Evolutionary conservation across 2,113 vertebrate genomes (phyloP), one percentile per base, ranked within the genome.

Genomic region (Shinisaurus crocodilurus): DNA sequence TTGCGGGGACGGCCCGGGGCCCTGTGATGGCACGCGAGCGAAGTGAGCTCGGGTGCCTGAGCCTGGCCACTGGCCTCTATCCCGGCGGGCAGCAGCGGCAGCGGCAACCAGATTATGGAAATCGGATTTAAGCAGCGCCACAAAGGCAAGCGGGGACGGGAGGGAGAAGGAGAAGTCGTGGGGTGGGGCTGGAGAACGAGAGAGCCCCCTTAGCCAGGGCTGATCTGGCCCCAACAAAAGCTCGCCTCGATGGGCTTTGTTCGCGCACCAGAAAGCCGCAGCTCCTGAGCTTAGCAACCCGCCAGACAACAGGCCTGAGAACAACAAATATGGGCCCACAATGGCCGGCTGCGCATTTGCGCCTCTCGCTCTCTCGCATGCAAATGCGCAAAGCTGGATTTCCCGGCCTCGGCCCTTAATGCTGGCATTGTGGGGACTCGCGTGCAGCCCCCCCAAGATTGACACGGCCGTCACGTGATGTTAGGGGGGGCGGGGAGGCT

Each of bases 381-480:
- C 97, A 98, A 98, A 98, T 97, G 92, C 32, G 87, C 82, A 94
- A 95, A 89, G 95, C 96, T 82, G 93, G 95, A 96, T 97, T 96
- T 95, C 75, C 88, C 93, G 92, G 79, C 91, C 96, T 85, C 92
- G 90, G 95, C 94, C 96, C 34, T 50, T 98, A 98, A 98, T 97
- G 95, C 97, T 89, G 32, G 96, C 95, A 94, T 98, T 98, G 98
- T 98, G 96, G 27, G 50, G 92, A 94, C 97, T 98, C 97, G 97
- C 97, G 98, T 98, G 98, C 98, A 97, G 97, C 95, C 94, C 82
- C 48, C 3, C 57, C 89, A 80, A 95, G 96, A 96, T 77, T 96
- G 98, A 97, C 97, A 98, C 89, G 93, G 92, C 92, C 95, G 93
- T 98, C 98, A 98, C 97, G 97, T 98, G 98, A 98, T 75, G 94